Percentiles rank a stretch among this genome's conserved stretches.
phyloP scores from a whole-genome alignment of 2,113 vertebrate species.

The Pimephales promelas region DNA sequence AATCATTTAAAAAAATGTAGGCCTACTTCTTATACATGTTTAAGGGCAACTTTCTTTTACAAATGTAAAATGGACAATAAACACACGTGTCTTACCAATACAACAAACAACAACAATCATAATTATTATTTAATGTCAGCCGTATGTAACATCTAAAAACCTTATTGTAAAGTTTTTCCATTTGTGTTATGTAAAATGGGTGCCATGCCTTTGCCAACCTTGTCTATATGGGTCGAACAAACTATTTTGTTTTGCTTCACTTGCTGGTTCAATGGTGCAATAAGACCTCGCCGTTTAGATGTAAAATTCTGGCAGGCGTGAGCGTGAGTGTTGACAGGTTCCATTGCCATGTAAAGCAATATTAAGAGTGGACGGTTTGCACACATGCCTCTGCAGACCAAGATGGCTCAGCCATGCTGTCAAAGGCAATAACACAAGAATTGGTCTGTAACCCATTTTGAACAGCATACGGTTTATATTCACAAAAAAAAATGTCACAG shows the following conservation, averaged over 20 bases:
- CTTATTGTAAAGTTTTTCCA: background rate
- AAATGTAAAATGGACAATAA: background rate
- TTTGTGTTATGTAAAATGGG: background rate
- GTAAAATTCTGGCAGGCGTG: conserved; percentile 49
- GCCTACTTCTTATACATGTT: background rate
- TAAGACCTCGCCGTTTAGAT: conserved; percentile 43
- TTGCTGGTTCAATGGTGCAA: conserved; percentile 44
- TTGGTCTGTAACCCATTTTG: conserved; percentile 49
- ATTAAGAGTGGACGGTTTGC: conserved; percentile 51
- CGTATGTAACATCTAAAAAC: background rate
- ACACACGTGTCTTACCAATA: no score
- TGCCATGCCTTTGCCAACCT: conserved; percentile 36
- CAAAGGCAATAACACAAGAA: conserved; percentile 48
- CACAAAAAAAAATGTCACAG: conserved; percentile 35
- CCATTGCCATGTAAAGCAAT: conserved; percentile 51
- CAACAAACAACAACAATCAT: no score
- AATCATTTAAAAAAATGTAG: no score
- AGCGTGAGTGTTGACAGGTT: conserved; percentile 50
- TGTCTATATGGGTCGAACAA: conserved; percentile 34
- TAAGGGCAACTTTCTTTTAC: background rate
- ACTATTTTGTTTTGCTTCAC: conserved; percentile 48
- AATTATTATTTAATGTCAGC: background rate
- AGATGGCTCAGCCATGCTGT: conserved; percentile 52
- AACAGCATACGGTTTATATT: conserved; percentile 44
- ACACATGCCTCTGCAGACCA: conserved; percentile 48